phyloP scores from a whole-genome alignment of 2,888 invertebrate genomes.

The Nomada goodeniana region DNA sequence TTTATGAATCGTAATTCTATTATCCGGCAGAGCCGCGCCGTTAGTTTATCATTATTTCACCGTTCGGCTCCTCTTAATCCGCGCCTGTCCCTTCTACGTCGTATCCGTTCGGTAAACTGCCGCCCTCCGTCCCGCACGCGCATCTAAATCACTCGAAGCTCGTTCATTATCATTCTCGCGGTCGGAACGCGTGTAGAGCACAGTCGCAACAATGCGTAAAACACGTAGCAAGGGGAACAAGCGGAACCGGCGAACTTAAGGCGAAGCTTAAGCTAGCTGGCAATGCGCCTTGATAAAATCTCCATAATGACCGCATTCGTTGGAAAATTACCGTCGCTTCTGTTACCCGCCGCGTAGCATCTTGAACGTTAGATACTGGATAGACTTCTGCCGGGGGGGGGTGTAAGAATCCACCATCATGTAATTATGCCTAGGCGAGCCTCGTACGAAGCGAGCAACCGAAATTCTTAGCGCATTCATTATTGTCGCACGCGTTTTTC shows the following conservation, averaged over 20 bases:
- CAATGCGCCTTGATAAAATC: conserved; percentile 80
- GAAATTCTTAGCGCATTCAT: not conserved
- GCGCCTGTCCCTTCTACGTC: not conserved
- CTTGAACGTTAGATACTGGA: conserved; percentile 51
- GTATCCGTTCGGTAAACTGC: conserved; percentile 15
- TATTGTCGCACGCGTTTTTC: too few relatives aligned
- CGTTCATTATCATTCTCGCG: conserved; percentile 55
- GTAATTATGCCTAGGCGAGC: conserved; percentile 77
- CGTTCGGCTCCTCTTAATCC: not conserved
- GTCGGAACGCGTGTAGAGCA: conserved; percentile 28
- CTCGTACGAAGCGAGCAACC: conserved; percentile 73
- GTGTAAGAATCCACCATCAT: conserved; percentile 69
- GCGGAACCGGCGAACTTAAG: conserved; percentile 68
- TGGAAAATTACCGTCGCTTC: conserved; percentile 76
- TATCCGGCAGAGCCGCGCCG: conserved; percentile 10
- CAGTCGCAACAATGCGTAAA: conserved; percentile 56
- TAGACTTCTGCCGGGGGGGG: conserved; percentile 33
- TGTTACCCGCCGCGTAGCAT: conserved; percentile 70
- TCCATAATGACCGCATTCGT: conserved; percentile 79
- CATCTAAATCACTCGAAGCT: conserved; percentile 38
- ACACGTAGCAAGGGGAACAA: conserved; percentile 66
- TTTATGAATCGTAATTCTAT: conserved; percentile 50
- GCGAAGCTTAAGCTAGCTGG: conserved; percentile 72
- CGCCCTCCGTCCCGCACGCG: not conserved
- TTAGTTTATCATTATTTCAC: conserved; percentile 36